Evolutionary conservation across 2,888 invertebrate genomes (phyloP).

Genomic region (Odontothrips loti): DNA sequence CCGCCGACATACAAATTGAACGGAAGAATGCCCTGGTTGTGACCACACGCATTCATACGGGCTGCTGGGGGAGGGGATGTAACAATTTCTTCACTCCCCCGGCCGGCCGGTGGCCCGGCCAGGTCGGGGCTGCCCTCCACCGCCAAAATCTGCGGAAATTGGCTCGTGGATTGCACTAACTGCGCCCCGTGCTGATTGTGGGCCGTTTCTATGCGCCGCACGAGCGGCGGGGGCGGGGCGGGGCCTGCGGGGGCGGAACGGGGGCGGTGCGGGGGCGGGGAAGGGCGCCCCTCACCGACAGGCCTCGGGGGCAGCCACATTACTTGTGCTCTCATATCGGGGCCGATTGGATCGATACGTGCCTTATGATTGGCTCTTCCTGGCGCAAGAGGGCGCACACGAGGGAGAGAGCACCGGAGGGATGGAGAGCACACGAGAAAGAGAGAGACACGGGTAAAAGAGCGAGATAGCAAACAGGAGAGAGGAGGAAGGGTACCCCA

Average conservation of each 20-base stretch:
- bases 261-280: neutral
- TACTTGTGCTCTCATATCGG: constrained; percentile 16
- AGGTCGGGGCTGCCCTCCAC: neutral
- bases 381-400: too few relatives aligned
- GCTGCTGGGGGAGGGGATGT: neutral
- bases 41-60: neutral
- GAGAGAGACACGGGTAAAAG: neutral
- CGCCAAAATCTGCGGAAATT: constrained; percentile 24
- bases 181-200: constrained; percentile 45
- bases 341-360: constrained; percentile 10
- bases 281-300: neutral
- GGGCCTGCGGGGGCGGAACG: neutral
- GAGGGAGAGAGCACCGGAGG: too few relatives aligned
- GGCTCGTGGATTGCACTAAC: constrained; percentile 21
- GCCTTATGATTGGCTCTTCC: constrained; percentile 6
- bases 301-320: neutral
- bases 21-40: neutral
- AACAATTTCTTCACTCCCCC: neutral
- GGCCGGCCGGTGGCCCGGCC: neutral
- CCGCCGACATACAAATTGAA: constrained; percentile 32
- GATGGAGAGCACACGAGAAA: neutral
- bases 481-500: too few relatives aligned
- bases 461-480: neutral
- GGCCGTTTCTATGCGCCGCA: constrained; percentile 51
- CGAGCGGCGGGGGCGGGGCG: constrained; percentile 33